A percentile compares a stretch with the other conserved stretches of the same genome.
These are phyloP conservation scores for Vulpes vulpes DNA, from an alignment of 2,113 vertebrate species.

Conservation along the genomic window DNA sequence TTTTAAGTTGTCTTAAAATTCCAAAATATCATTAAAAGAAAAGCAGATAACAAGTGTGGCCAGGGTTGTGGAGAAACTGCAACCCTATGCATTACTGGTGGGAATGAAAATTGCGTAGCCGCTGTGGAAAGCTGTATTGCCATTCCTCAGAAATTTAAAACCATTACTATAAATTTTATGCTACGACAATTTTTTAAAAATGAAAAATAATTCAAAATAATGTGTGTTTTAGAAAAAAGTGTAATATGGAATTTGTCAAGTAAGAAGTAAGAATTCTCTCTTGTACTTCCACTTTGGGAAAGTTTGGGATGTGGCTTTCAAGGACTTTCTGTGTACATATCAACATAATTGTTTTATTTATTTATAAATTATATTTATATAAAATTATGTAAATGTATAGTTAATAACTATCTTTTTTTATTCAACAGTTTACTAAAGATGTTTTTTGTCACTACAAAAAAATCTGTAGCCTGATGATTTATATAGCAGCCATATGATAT, in stretches of 20 bases:
- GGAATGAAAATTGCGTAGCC: not conserved
- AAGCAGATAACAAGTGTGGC: not conserved
- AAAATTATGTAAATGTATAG: not conserved
- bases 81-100: not conserved
- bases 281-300: not conserved
- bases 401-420: not conserved
- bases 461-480: not conserved
- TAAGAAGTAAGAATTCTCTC: not conserved
- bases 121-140: not conserved
- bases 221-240: not conserved
- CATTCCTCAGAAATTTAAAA: not conserved
- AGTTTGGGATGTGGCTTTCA: not conserved
- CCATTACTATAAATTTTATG: not conserved
- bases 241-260: not conserved
- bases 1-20: not conserved
- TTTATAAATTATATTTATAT: not conserved
- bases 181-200: not conserved
- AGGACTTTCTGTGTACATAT: not conserved
- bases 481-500: not conserved
- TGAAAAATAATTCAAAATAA: not conserved
- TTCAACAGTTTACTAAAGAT: not conserved
- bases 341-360: not conserved
- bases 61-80: not conserved
- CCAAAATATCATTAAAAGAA: conserved; percentile 10
- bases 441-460: not conserved